A percentile compares a stretch with the other conserved stretches of the same genome.
Evolutionary conservation across 2,888 invertebrate species (phyloP).

Genomic region (Escarpia spicata): DNA sequence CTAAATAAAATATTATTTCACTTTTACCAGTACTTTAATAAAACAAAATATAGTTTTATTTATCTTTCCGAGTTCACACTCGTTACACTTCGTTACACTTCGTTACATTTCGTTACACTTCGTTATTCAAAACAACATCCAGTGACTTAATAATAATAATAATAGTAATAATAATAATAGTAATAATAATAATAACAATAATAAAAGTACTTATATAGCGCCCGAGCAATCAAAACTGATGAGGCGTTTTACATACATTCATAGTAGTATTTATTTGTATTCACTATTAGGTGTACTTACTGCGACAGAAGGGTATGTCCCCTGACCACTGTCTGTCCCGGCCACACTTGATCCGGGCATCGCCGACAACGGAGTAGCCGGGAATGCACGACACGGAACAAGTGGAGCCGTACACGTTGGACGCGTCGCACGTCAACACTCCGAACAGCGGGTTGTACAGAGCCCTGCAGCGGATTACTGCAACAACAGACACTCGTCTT

Average conservation of each 20-base stretch:
- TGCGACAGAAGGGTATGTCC: constrained; percentile 39
- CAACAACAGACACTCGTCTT: constrained; percentile 18
- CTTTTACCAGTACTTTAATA: neutral
- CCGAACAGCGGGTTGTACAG: constrained; percentile 41
- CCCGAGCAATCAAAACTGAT: too few relatives aligned
- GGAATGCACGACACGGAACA: constrained; percentile 36
- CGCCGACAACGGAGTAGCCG: constrained; percentile 38
- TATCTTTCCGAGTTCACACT: neutral
- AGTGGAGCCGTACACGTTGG: constrained; percentile 36
- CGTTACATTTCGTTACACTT: neutral
- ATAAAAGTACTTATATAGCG: too few relatives aligned
- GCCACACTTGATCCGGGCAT: constrained; percentile 29
- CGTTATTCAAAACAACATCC: neutral
- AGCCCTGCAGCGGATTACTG: constrained; percentile 40
- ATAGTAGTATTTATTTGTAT: neutral
- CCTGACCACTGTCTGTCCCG: constrained; percentile 39
- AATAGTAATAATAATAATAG: too few relatives aligned
- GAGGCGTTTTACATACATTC: too few relatives aligned
- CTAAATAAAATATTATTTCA: constrained; percentile 6
- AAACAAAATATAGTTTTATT: neutral
- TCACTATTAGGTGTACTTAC: constrained; percentile 30
- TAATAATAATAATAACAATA: too few relatives aligned
- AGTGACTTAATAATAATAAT: neutral
- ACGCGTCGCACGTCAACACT: constrained; percentile 37
- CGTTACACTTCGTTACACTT: neutral